Base-by-base conservation (phyloP, 2,797 vertebrate genomes). In the Acanthornis magna region DNA sequence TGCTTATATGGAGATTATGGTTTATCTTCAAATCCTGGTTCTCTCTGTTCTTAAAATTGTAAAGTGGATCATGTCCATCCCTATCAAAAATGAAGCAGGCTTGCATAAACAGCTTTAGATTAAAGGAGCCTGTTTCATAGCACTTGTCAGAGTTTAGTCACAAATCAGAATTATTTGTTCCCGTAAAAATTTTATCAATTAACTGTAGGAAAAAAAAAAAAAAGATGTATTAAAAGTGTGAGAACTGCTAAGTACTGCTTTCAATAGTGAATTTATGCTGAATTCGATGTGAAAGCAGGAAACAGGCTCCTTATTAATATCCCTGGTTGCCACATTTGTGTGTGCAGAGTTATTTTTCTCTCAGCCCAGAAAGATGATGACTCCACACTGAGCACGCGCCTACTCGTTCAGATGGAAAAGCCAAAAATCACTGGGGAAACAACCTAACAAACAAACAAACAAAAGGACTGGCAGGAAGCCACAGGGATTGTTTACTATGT, bases 1-100 rank as follows among this genome's bases (percentile, higher is more conserved):
- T 67, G 60, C 36, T 84, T 66, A 27, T 75, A 65, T 20, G 48
- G 53, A 77, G 53, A 93, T 42, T 36, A 70, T 4, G 77, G 29
- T 85, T 94, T 92, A 85, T 96, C 75, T 93, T 79, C 60, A 83
- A 87, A 95, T 63, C 61, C 48, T 73, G 38, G 78, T 34, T 87
- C 81, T 84, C 27, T 89, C 55, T 93, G 75, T 91, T 85, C 75
- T 87, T 79, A 30, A 85, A 77, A 55, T 34, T 72, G 8, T 58
- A 43, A 75, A 71, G 38, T 23, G 32, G 36, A 63, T 62, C 50
- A 7, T 48, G n/a, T 40, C 62, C 50, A 74, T 29, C 68, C 45
- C 47, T 50, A 82, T 53, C 65, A 91, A 42, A 88, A 90, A 68
- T 65, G 68, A 84, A 93, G 50, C 22, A 88, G 38, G 40, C 25